These are phyloP conservation scores for Smutsia gigantea DNA, from an alignment of 2,797 vertebrate species.

Conservation along the genomic window DNA sequence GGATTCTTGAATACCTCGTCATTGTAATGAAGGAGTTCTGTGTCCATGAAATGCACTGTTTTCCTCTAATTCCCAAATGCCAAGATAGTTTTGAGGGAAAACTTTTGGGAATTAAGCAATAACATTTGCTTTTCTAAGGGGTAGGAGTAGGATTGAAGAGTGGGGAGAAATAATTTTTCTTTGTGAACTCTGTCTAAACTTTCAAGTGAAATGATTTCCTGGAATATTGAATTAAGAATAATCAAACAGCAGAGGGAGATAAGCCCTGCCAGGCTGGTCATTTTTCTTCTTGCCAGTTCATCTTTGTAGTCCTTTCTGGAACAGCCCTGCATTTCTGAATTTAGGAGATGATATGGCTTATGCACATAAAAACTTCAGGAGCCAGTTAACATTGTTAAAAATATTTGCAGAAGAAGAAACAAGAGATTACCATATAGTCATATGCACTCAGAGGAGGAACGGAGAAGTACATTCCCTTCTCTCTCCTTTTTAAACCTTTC, in stretches of 20 bases:
- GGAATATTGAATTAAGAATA: conserved; percentile 34
- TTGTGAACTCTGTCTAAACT: conserved; percentile 12
- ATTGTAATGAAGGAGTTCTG: conserved; percentile 69
- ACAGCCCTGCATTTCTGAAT: conserved; percentile 33
- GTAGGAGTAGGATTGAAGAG: not conserved
- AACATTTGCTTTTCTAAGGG: conserved; percentile 27
- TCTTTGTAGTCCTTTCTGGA: conserved; percentile 36
- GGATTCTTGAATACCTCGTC: conserved; percentile 65
- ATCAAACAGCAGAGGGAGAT: not conserved
- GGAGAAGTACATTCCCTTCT: not conserved
- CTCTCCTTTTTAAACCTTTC: conserved; percentile 42
- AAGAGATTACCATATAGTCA: not conserved
- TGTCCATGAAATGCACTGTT: conserved; percentile 46
- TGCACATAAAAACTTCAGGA: not conserved
- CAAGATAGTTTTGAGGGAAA: conserved; percentile 7
- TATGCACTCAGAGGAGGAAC: not conserved
- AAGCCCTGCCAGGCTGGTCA: not conserved
- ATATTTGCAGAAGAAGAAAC: conserved; percentile 13
- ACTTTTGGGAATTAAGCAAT: conserved; percentile 31
- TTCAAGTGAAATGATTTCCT: conserved; percentile 55
- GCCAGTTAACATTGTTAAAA: conserved; percentile 1
- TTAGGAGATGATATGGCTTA: not conserved
- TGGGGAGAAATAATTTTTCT: not conserved
- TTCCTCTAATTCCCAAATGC: conserved; percentile 30
- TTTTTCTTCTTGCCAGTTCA: conserved; percentile 52